Percentiles rank a stretch among this genome's conserved stretches.
Conservation (phyloP, 2,888 invertebrate genomes). For the Pherbina coryleti region DNA sequence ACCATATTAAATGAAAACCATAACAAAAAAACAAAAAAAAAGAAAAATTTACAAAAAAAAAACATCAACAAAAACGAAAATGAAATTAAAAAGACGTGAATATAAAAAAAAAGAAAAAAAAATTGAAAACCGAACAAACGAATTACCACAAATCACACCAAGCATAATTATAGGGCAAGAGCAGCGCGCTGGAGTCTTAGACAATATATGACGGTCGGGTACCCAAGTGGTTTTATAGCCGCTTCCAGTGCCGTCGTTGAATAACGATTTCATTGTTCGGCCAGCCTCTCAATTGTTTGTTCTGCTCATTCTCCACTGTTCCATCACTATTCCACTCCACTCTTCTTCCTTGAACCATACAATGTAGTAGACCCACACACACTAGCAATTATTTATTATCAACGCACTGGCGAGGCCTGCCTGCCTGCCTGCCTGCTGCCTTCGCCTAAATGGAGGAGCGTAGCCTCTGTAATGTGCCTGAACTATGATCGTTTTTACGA, state of each 20-base stretch:
- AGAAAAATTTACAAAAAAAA: background rate
- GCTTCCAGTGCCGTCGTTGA: conserved; percentile 2
- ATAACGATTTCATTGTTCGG: background rate
- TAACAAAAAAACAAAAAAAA: background rate
- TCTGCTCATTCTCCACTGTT: too few relatives aligned
- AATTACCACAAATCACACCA: conserved; percentile 36
- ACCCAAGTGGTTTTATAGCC: conserved; percentile 6
- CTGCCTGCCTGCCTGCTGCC: background rate
- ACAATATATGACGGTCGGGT: background rate
- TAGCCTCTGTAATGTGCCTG: background rate
- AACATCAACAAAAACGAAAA: background rate
- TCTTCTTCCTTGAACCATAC: background rate
- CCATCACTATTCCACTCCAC: background rate
- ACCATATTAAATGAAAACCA: background rate
- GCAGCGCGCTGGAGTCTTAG: background rate
- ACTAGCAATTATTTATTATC: conserved; percentile 6
- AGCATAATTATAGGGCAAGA: conserved; percentile 13
- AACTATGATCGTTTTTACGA: conserved; percentile 6
- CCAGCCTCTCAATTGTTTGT: background rate
- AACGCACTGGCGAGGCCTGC: background rate
- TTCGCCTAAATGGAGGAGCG: background rate
- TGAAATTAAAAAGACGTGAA: too few relatives aligned
- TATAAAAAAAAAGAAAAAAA: background rate
- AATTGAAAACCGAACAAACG: background rate
- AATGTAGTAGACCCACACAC: background rate